Evolutionary conservation across 2,113 vertebrate species (phyloP), one percentile per base, ranked within the genome.

Genomic region (Pimephales promelas): DNA sequence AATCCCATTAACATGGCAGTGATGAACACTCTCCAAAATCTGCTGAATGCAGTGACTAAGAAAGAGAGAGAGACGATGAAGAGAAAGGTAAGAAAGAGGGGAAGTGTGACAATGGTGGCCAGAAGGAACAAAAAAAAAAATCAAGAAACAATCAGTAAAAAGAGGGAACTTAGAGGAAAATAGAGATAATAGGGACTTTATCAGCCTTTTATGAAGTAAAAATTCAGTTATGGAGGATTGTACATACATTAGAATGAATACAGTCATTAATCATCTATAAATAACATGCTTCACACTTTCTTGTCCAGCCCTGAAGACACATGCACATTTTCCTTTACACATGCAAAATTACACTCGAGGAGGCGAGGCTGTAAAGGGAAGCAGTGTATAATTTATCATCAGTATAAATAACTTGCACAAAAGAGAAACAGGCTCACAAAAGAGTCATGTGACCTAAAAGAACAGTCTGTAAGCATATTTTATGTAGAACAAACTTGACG

Each of bases 41-140:
- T 95, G 94, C 91, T 95, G 94, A 92, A 95, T 95, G 91, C 94
- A 95, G 88, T 95, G 94, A 91, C 94, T 95, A 88, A 45, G 40
- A 82, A 9, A 81, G 80, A 81, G 81, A 31, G 52, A 22, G 79
- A 81, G 13, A 26, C 4, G 78, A 68, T 75, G 83, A 83, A 87
- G 61, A 81, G 57, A 87, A 28, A 64, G 20, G 61, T 70, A 70
- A 70, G 61, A 80, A 26, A 66, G 56, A 78, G 7, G 24, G 36
- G 4, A 78, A 61, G 74, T 16, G 9, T 26, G 36, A 78, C 20
- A 16, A 59, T 59, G 72, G 31, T 3, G 40, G 31, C 6, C 31
- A 22, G 26, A 56, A 75, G 28, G 20, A 36, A 75, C 72, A 74
- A 18, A 31, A 13, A 26, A 3, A 34, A 22, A 8, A 45, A 45